Conservation (phyloP, 2,888 invertebrate species). For the Ferrisia virgata region DNA sequence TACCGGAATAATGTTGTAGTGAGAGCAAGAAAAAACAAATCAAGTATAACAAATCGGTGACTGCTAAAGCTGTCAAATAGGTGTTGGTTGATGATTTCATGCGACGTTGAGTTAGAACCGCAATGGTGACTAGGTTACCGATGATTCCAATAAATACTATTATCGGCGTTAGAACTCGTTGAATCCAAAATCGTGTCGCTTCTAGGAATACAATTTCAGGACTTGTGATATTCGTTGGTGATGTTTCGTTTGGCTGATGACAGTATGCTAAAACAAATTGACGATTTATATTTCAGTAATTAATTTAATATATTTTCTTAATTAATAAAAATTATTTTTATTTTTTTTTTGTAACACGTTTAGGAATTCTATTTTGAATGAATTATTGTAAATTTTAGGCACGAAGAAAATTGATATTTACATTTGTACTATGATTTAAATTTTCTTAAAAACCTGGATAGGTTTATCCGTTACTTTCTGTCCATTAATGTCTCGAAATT, state of each 20-base stretch:
- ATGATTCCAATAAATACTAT: constrained; percentile 66
- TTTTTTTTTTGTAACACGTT: too few species aligned
- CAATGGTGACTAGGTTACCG: constrained; percentile 62
- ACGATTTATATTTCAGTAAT: too few species aligned
- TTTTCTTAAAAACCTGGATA: too few species aligned
- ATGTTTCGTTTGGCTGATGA: background rate
- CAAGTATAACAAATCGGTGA: constrained; percentile 68
- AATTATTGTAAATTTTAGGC: too few species aligned
- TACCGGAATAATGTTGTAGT: constrained; percentile 60
- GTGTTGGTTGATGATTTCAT: constrained; percentile 74
- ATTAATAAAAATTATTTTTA: background rate
- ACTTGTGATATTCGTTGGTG: background rate
- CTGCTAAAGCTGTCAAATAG: constrained; percentile 69
- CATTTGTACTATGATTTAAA: too few species aligned
- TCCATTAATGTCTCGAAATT: too few species aligned
- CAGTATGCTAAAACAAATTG: constrained; percentile 34
- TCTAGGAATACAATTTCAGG: constrained; percentile 48
- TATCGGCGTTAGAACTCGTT: constrained; percentile 63
- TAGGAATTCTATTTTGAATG: too few species aligned
- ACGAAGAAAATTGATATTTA: too few species aligned
- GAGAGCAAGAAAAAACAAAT: constrained; percentile 64
- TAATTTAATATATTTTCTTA: background rate
- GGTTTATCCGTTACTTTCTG: too few species aligned
- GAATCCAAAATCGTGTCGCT: constrained; percentile 57
- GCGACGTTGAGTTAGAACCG: constrained; percentile 60